Base-by-base conservation (phyloP, 92 coral and sea anemone genomes). In the Umimayanthus chanpuru region DNA sequence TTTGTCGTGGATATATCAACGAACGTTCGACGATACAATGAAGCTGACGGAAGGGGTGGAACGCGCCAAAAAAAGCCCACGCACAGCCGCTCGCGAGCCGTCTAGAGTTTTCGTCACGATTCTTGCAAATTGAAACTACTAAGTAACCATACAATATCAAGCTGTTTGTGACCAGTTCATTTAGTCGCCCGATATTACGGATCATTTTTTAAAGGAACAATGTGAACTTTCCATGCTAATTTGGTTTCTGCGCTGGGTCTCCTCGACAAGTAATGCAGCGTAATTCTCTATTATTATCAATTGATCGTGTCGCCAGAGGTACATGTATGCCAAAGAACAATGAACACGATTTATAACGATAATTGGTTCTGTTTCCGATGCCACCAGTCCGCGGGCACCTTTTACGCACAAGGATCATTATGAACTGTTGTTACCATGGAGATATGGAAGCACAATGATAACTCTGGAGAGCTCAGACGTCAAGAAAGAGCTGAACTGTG, bases 41-140 rank as follows among this genome's bases (percentile, higher is more conserved):
- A 67, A 61, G 81, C 58, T 88, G 92, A 84, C 98, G 98, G 95
- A 85, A 79, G 56, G 76, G 93, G 93, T 91, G 96, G 98, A 61
- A 79, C 85, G 72, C 11, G 76, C n/a, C 16, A 80, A 80, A 16
- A 29, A 83, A 83, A 75, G 5, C 79, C 87, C 73, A 72, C 87
- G 77, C 86, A 26, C 32, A 23, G 64, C 87, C 72, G 85, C 72
- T 61, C 41, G 73, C 73, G 78, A 83, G 78, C 29, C 28, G 87
- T 83, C 87, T 83, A 56, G 87, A 25, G 21, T 44, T 30, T 83
- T 83, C 79, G 74, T 11, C 77, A 83, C 55, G 44, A 73, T 70
- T 83, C 87, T 39, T 18, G 30, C 77, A 43, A 81, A 30, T 20
- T 32, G 30, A 36, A 39, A 43, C 20, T 77, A 28, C 58, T 29